Conservation (phyloP, 2,888 invertebrate species). For the Siphlonurus alternatus region DNA sequence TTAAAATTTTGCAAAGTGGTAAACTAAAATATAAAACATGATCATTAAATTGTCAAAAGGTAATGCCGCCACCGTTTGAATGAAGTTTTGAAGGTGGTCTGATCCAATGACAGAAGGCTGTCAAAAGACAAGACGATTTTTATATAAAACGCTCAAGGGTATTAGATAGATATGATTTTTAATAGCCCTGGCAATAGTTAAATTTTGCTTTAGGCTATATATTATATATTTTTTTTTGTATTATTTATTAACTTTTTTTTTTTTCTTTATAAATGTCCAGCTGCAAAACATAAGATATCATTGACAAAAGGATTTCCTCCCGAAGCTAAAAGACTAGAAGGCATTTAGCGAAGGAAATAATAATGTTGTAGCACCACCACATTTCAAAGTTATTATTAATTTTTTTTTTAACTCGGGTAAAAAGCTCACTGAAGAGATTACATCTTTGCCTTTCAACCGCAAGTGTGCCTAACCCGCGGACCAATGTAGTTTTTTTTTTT, state of each 20-base stretch:
- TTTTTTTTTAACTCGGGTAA: too few relatives aligned
- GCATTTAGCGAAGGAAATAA: neutral
- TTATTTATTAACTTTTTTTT: neutral
- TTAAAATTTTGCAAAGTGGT: too few relatives aligned
- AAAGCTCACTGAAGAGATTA: too few relatives aligned
- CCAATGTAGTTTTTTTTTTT: too few relatives aligned
- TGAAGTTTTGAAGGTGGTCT: too few relatives aligned
- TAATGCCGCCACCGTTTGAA: too few relatives aligned
- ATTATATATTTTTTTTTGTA: neutral
- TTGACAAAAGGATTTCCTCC: neutral
- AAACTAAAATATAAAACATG: neutral
- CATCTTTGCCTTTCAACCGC: too few relatives aligned
- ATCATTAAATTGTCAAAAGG: neutral
- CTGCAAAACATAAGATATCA: neutral
- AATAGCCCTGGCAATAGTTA: neutral
- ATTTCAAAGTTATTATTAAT: neutral
- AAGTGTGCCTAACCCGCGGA: too few relatives aligned
- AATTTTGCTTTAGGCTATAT: neutral
- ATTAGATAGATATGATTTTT: neutral
- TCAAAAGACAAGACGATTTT: neutral
- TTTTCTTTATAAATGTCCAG: neutral
- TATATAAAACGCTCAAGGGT: neutral
- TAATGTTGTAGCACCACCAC: too few relatives aligned
- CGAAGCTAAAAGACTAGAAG: neutral
- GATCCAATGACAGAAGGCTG: neutral